Base-by-base conservation (phyloP, 2,797 vertebrate species). In the Tokudaia tokunoshimensis region DNA sequence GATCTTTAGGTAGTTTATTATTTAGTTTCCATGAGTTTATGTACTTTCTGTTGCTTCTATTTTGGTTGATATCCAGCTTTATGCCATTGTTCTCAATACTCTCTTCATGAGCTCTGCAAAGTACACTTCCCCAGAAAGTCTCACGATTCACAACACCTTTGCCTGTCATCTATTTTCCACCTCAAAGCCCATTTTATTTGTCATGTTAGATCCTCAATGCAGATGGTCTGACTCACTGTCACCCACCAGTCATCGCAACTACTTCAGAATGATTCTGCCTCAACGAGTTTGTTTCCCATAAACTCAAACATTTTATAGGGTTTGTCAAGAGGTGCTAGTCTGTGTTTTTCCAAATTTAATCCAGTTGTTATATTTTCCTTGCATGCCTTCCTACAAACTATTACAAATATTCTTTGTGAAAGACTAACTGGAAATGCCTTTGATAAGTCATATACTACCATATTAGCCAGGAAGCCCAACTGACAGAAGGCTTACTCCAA, bases 281-380 rank as follows among this genome's bases (percentile, higher is more conserved):
- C 79, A 92, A 20, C 76, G 63, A 70, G 37, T 72, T 67, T 97
- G 78, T 96, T 97, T 97, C 95, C 89, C 96, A 96, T 94, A 96
- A 90, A 92, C 26, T 78, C 89, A 76, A 86, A 65, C 59, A 97
- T 96, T 97, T 79, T 70, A 82, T 81, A 81, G 61, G 87, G 13
- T 96, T 96, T 96, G 76, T 78, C 87, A 95, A 88, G 59, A 95
- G 70, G 80, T 92, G 47, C 86, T 92, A 72, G 76, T 84, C 80
- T 95, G 88, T 96, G 65, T 93, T 97, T 95, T 67, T 82, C 92
- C 91, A 96, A 85, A 95, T 93, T 92, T 78, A 17, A 88, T 88
- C 63, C 91, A 78, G 57, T 97, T 94, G 84, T 84, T 95, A 76
- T 52, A 84, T 79, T 87, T 85, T 72, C 52, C 57, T 84, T 67